Conservation (phyloP, 2,888 invertebrate species). For the Cinara cedri region DNA sequence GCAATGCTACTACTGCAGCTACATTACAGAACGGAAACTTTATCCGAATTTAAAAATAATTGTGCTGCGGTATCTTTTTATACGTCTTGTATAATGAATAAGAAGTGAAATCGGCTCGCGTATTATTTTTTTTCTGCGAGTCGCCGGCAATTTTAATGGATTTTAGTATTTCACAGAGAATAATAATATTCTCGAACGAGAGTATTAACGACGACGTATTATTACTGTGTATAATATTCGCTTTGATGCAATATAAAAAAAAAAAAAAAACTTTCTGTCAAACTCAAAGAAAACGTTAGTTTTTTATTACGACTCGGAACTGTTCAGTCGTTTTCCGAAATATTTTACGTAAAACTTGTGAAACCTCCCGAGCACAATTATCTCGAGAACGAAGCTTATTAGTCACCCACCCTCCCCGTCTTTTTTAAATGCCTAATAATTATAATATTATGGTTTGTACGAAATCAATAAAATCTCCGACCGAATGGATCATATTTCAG, state of each 20-base stretch:
- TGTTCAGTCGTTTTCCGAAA: not conserved
- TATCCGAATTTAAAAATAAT: not conserved
- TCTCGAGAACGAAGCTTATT: not conserved
- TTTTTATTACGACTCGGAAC: not conserved
- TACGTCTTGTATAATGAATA: too few relatives aligned
- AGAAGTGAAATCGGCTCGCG: not conserved
- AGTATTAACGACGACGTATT: not conserved
- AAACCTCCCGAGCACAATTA: not conserved
- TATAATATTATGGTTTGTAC: not conserved
- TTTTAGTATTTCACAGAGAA: not conserved
- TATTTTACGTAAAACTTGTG: too few relatives aligned
- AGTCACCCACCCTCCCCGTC: too few relatives aligned
- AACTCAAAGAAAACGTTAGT: constrained; percentile 8
- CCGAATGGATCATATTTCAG: too few relatives aligned
- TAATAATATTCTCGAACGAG: not conserved
- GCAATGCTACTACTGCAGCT: too few relatives aligned
- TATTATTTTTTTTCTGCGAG: not conserved
- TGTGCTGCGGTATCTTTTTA: not conserved
- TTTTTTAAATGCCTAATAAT: not conserved
- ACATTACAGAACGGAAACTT: not conserved
- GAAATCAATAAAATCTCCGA: not conserved
- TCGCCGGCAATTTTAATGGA: constrained; percentile 2
- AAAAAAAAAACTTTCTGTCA: not conserved
- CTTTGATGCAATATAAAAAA: not conserved
- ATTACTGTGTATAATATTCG: not conserved